Base-by-base conservation (phyloP, 1,140 invertebrate genomes). In the Ditylenchus dipsaci region DNA sequence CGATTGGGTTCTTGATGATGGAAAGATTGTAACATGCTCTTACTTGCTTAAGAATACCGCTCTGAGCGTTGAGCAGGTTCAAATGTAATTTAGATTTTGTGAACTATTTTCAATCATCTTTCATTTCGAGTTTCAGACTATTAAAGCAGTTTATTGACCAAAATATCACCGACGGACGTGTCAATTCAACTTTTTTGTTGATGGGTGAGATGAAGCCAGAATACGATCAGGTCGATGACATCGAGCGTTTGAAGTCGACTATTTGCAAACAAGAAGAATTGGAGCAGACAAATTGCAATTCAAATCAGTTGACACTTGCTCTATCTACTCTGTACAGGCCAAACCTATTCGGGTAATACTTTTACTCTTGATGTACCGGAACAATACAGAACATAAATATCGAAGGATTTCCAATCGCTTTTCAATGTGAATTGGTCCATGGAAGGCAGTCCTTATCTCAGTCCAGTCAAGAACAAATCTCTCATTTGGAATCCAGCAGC, bases 321-420 rank as follows among this genome's bases (percentile, higher is more conserved):
- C 59, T 19, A 26, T 61, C n/a, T 61, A 61, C 29, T 61, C 59
- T 19, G 19, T 61, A 21, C 59, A 61, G 29, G 59, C 59, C n/a
- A 61, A 61, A 21, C 59, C 59, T n/a, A 19, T 61, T 21, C n/a
- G 19, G n/a, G 59, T 61, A 61, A 30, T 5, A 13, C 29, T 5
- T 61, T 61, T 26, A 33, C 21, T 21, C 5, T 19, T 61, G 19
- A 26, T 61, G 59, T 21, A 21, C 26, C 1, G 29, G n/a, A 19
- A 61, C 3, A 21, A 5, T 21, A 5, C 38, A n/a, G n/a, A n/a
- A n/a, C n/a, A n/a, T n/a, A n/a, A n/a, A 3, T 19, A 7, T 61
- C 13, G 19, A 3, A 30, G 29, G 59, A 26, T 33, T 61, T 43
- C 21, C 59, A 21, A 61, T 61, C 19, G 59, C 29, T 61, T 3